A percentile compares a stretch with the other conserved stretches of the same genome.
Evolutionary conservation across 2,888 invertebrate species (phyloP).

Genomic region (Mimachlamys varia): DNA sequence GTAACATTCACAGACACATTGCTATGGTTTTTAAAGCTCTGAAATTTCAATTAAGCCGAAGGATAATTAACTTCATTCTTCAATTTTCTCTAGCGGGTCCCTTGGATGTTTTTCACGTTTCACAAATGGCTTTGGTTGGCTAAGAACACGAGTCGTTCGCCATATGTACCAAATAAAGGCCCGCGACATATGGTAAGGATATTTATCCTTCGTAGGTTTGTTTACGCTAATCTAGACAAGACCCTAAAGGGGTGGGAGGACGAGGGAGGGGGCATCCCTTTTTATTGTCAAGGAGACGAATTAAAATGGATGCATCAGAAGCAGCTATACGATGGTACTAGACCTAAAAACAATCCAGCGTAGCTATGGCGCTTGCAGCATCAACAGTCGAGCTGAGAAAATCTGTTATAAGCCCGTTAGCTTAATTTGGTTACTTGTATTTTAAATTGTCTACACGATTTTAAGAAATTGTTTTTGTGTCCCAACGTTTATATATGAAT

Average conservation of each 20-base stretch:
- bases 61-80: constrained; percentile 33
- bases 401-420: background rate
- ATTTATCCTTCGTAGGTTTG: background rate
- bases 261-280: background rate
- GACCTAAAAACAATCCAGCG: background rate
- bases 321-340: background rate
- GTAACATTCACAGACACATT: constrained; percentile 28
- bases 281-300: constrained; percentile 15
- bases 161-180: constrained; percentile 28
- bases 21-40: constrained; percentile 34
- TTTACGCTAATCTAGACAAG: constrained; percentile 29
- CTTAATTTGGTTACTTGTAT: background rate
- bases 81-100: constrained; percentile 31
- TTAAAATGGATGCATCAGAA: background rate
- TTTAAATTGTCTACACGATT: background rate
- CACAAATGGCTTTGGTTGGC: constrained; percentile 31
- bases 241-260: constrained; percentile 12
- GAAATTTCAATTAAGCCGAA: constrained; percentile 31
- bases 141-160: background rate
- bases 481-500: too few relatives aligned
- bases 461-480: too few relatives aligned
- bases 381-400: background rate
- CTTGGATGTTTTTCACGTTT: constrained; percentile 36
- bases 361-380: background rate
- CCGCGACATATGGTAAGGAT: constrained; percentile 16